A percentile compares a stretch with the other conserved stretches of the same genome.
phyloP scores from a whole-genome alignment of 2,888 invertebrate genomes.

The Bellardia bayeri region DNA sequence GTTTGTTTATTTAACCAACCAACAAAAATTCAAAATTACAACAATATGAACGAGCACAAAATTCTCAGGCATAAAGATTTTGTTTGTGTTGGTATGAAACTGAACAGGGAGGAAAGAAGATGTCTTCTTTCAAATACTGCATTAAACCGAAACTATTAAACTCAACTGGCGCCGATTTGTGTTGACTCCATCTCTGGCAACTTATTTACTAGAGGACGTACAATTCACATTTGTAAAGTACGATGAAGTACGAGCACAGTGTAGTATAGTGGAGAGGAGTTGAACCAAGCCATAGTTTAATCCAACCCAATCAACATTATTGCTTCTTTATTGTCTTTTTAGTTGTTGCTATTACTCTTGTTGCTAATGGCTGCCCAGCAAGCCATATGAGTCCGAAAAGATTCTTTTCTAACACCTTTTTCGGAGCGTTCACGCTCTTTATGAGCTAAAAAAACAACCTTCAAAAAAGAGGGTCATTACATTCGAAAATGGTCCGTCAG shows the following conservation, averaged over 20 bases:
- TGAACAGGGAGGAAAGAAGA: constrained; percentile 33
- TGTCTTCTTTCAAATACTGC: constrained; percentile 2
- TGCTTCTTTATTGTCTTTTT: constrained; percentile 48
- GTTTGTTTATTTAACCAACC: constrained; percentile 39
- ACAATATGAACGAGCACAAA: constrained; percentile 30
- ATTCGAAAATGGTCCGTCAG: no score
- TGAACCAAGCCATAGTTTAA: constrained; percentile 27
- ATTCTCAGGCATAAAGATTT: constrained; percentile 26
- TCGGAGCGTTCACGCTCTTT: no score
- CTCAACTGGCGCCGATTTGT: constrained; percentile 22
- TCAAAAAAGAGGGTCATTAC: no score
- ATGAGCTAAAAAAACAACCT: no score
- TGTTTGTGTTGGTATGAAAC: background rate
- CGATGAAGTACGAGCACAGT: constrained; percentile 1
- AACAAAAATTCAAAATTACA: constrained; percentile 52
- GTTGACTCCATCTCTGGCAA: constrained; percentile 1
- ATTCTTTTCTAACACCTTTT: no score
- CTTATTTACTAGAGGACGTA: constrained; percentile 21
- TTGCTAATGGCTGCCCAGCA: constrained; percentile 33
- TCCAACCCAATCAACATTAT: constrained; percentile 29
- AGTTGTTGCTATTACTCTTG: constrained; percentile 23
- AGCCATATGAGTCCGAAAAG: no score
- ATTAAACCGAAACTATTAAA: background rate
- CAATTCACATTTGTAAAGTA: constrained; percentile 8
- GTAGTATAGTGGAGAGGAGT: background rate